Base-by-base conservation (phyloP, 2,888 invertebrate genomes). In the Spisula solida region DNA sequence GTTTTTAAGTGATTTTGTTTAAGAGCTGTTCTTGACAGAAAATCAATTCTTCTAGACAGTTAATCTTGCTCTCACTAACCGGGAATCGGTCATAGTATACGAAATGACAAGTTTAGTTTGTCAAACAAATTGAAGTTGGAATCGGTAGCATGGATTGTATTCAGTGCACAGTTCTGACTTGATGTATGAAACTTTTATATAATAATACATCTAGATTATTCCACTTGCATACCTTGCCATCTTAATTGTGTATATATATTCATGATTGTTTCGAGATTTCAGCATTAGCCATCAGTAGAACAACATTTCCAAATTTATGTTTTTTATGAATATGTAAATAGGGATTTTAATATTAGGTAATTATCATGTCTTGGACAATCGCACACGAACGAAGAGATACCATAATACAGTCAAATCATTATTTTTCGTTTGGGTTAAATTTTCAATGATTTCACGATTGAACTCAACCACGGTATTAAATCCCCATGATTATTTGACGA, bases 1-100 rank as follows among this genome's bases (percentile, higher is more conserved):
- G n/a, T 0, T 66, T 66, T 66, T 66, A 66, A 66, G 60, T 66
- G 60, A 25, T 66, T n/a, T 66, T 66, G 60, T 56, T 56, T 56
- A 66, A 66, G 60, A 66, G 60, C 25, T 66, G 10, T 66, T 66
- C 60, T 8, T 25, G 60, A 25, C 60, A 66, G 60, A 66, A 66
- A 66, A 66, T 66, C 60, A 66, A 66, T 66, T 66, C 60, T 66
- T n/a, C n/a, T 6, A 25, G 60, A 66, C 25, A 6, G 25, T 25
- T 25, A 25, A 66, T n/a, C n/a, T 4, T 25, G 60, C 25, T 66
- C 14, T 10, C n/a, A 25, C 25, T 25, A 12, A 66, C 60, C 6
- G 25, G 10, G n/a, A 66, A n/a, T 25, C 25, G 25, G 60, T 25
- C 25, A 66, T 6, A 66, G 6, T 25, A 25, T 25, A 66, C n/a